phyloP scores from a whole-genome alignment of 2,888 invertebrate species.

The Pandemis heparana region DNA sequence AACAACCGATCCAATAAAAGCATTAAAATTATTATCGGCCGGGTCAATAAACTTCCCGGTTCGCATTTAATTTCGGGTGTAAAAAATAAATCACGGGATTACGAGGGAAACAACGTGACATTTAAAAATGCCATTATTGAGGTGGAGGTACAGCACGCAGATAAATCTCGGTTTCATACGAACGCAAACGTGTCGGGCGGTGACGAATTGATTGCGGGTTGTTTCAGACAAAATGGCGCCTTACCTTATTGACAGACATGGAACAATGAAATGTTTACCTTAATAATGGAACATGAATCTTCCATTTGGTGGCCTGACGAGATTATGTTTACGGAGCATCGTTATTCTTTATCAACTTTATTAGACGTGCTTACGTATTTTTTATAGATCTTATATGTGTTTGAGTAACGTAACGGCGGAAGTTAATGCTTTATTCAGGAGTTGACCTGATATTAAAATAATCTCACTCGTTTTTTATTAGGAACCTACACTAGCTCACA shows the following conservation, averaged over 20 bases:
- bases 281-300: constrained; percentile 55
- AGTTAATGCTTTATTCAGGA: constrained; percentile 31
- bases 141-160: constrained; percentile 23
- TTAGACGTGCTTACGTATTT: constrained; percentile 38
- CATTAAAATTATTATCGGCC: constrained; percentile 27
- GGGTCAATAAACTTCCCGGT: constrained; percentile 33
- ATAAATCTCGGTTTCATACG: constrained; percentile 41
- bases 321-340: constrained; percentile 51
- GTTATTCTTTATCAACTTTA: constrained; percentile 51
- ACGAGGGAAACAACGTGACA: constrained; percentile 40
- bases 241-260: constrained; percentile 49
- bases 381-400: constrained; percentile 38
- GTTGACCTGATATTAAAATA: constrained; percentile 26
- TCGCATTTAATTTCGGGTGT: constrained; percentile 31
- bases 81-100: constrained; percentile 42
- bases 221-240: constrained; percentile 41
- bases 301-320: constrained; percentile 51
- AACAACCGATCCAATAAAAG: constrained; percentile 21
- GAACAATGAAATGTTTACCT: constrained; percentile 54
- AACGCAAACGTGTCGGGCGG: constrained; percentile 43
- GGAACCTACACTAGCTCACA: background rate
- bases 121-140: constrained; percentile 41
- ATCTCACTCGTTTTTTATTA: background rate
- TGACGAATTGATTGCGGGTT: constrained; percentile 51
- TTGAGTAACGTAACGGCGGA: constrained; percentile 29